These are phyloP conservation scores for Gymnothorax javanicus DNA, from an alignment of 2,797 vertebrate genomes.

Conservation along the genomic window DNA sequence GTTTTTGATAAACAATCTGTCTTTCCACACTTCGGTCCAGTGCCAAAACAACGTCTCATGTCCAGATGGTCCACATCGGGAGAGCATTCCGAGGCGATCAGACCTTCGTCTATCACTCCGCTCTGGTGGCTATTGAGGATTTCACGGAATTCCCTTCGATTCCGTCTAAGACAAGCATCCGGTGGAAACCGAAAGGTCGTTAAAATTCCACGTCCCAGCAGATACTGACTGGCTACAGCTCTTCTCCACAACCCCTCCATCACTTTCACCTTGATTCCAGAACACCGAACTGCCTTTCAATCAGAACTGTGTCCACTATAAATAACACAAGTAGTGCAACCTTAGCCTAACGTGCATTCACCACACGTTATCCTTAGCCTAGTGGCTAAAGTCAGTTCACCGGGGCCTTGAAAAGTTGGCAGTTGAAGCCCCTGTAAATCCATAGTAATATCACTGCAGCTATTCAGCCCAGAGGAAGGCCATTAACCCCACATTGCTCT, in stretches of 20 bases:
- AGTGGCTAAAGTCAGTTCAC: too few species aligned
- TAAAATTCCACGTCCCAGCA: not conserved
- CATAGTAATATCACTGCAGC: too few species aligned
- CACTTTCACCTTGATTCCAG: too few species aligned
- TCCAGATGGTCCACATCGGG: not conserved
- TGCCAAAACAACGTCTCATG: not conserved
- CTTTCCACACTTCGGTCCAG: not conserved
- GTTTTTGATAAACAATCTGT: not conserved
- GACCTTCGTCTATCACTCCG: not conserved
- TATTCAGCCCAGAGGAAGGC: too few species aligned
- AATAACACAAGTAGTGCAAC: too few species aligned
- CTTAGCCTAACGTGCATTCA: too few species aligned
- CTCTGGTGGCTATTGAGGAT: not conserved
- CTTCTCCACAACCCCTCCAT: not conserved
- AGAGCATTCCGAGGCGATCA: not conserved
- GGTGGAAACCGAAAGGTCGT: not conserved
- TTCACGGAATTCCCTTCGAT: not conserved
- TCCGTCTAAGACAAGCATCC: not conserved
- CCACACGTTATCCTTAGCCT: too few species aligned
- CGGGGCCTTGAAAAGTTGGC: too few species aligned
- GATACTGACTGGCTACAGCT: slow-evolving; percentile 18
- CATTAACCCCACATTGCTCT: too few species aligned
- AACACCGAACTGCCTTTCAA: too few species aligned
- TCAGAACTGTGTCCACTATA: too few species aligned
- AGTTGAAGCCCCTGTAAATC: too few species aligned